Evolutionary conservation across 1,140 invertebrate genomes (phyloP).

Genomic region (Polyergus mexicanus): DNA sequence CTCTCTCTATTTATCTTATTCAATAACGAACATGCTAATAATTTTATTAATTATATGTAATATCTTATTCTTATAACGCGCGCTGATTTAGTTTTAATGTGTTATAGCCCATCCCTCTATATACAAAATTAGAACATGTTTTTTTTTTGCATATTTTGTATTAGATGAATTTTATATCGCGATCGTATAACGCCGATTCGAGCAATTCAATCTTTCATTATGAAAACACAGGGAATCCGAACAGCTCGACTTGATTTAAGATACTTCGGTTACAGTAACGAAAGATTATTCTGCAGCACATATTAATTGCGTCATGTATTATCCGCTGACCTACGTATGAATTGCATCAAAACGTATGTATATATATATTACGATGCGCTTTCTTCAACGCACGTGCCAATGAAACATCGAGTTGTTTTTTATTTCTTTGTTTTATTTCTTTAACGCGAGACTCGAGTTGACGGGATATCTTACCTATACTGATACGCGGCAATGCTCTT

Average conservation of each 20-base stretch:
- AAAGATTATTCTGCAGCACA: slow-evolving; percentile 29
- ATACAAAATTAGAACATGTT: too few relatives aligned
- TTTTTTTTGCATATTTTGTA: not conserved
- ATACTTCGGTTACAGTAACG: slow-evolving; percentile 7
- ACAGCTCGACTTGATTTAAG: slow-evolving; percentile 20
- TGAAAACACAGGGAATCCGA: slow-evolving; percentile 2
- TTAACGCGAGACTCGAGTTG: slow-evolving; percentile 26
- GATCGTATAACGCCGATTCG: slow-evolving; percentile 10
- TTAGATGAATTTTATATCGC: not conserved
- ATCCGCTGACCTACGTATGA: slow-evolving; percentile 44
- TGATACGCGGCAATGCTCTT: slow-evolving; percentile 39
- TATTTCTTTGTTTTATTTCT: slow-evolving; percentile 15
- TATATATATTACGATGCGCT: slow-evolving; percentile 31
- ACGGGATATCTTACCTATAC: slow-evolving; percentile 2
- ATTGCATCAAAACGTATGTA: slow-evolving; percentile 30
- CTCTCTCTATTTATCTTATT: too few relatives aligned
- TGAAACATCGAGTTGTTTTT: slow-evolving; percentile 65
- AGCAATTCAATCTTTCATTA: not conserved
- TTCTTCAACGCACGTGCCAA: slow-evolving; percentile 37
- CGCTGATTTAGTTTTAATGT: too few relatives aligned
- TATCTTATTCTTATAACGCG: too few relatives aligned
- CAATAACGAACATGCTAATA: too few relatives aligned
- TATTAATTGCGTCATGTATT: slow-evolving; percentile 52
- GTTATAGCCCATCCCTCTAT: too few relatives aligned
- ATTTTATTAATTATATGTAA: too few relatives aligned